Evolutionary conservation across 2,113 vertebrate genomes (phyloP), one percentile per base, ranked within the genome.

Genomic region (Onychostoma macrolepis): DNA sequence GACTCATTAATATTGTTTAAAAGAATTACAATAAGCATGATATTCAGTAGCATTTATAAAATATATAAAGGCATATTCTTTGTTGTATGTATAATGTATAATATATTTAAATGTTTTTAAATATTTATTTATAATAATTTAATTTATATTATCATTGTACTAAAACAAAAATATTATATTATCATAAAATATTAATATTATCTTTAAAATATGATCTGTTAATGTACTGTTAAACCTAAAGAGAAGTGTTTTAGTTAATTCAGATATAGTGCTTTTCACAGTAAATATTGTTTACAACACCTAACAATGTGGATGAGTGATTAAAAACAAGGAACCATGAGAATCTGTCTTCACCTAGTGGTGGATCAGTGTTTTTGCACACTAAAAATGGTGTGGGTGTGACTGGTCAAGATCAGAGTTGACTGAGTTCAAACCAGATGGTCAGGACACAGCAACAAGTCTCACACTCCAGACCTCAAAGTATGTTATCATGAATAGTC

Each of bases 291-390:
- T 5, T 53, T 53, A n/a, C n/a, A n/a, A n/a, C n/a, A n/a, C n/a
- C n/a, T n/a, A n/a, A n/a, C n/a, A n/a, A n/a, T n/a, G 8, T n/a
- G 56, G 56, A n/a, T 8, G 6, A 69, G 15, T 69, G 50, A 58
- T 58, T 7, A 26, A 74, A 50, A 56, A n/a, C 13, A 24, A 53
- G 26, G 26, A n/a, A 63, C 9, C 21, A n/a, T 67, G 71, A 85
- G 36, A 43, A 81, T 45, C 45, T 67, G 30, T 80, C 85, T 84
- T 84, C 87, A 53, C 85, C 84, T 86, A 83, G 87, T 36, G 84
- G 65, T 41, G 67, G 36, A 78, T 30, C 28, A 6, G 15, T 28
- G 26, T 30, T 24, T 45, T 76, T 26, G 19, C 24, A 79, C 36
- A 2, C 30, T 72, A 43, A n/a, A 79, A 45, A 71, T 69, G 33